phyloP scores from a whole-genome alignment of 2,888 invertebrate species.

The Clanis bilineata region DNA sequence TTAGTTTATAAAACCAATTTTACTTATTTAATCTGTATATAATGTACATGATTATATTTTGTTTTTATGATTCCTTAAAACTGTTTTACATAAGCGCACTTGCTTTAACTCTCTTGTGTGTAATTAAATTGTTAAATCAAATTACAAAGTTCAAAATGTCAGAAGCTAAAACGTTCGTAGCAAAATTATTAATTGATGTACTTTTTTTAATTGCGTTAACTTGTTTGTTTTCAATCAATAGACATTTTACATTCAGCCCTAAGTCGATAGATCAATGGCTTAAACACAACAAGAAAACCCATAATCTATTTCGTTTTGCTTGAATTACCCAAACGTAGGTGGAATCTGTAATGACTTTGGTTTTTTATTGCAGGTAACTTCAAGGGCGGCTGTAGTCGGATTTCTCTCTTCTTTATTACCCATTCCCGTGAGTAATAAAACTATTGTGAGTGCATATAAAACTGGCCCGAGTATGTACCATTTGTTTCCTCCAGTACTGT shows the following conservation, averaged over 20 bases:
- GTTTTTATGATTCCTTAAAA: too few relatives aligned
- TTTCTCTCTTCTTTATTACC: slow-evolving; percentile 17
- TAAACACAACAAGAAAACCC: neutral
- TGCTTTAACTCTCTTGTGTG: too few relatives aligned
- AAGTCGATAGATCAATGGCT: neutral
- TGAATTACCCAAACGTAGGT: slow-evolving; percentile 6
- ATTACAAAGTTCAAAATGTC: too few relatives aligned
- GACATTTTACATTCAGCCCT: neutral
- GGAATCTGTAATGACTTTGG: slow-evolving; percentile 11
- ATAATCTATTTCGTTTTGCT: slow-evolving; percentile 1
- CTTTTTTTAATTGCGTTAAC: too few relatives aligned
- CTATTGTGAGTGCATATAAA: slow-evolving; percentile 12
- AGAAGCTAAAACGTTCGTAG: too few relatives aligned
- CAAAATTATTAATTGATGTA: too few relatives aligned
- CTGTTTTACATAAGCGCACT: too few relatives aligned
- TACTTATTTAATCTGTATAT: too few relatives aligned
- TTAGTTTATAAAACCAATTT: too few relatives aligned
- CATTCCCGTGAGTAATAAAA: slow-evolving; percentile 18
- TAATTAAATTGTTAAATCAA: too few relatives aligned
- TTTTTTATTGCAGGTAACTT: slow-evolving; percentile 15
- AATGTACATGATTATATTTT: too few relatives aligned
- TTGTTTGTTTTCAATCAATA: neutral
- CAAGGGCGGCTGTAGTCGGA: slow-evolving; percentile 16
- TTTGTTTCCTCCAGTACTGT: neutral
- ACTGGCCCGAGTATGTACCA: neutral